These are phyloP conservation scores for Ameiurus melas DNA, from an alignment of 2,113 vertebrate species.

Conservation along the genomic window DNA sequence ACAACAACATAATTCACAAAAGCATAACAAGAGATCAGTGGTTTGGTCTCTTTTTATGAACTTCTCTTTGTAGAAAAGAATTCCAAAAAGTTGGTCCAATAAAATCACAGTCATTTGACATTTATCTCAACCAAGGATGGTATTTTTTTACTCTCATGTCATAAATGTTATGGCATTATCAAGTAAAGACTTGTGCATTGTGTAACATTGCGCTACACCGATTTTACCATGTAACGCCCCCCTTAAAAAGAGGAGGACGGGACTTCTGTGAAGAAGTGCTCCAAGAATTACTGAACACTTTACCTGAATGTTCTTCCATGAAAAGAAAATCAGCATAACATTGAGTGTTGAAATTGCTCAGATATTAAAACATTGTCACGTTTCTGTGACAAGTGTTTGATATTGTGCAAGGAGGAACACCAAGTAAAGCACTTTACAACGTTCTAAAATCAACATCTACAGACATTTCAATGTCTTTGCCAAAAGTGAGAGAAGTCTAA, in stretches of 20 bases:
- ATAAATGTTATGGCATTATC: slow-evolving; percentile 91
- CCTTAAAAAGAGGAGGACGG: slow-evolving; percentile 58
- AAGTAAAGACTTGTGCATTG: slow-evolving; percentile 69
- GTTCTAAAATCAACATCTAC: slow-evolving; percentile 41
- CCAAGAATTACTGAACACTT: slow-evolving; percentile 47
- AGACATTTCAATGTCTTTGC: slow-evolving; percentile 55
- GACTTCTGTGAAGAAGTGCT: slow-evolving; percentile 59
- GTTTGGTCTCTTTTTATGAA: slow-evolving; percentile 37
- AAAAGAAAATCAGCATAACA: neutral
- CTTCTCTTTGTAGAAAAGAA: slow-evolving; percentile 52
- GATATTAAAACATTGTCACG: slow-evolving; percentile 13
- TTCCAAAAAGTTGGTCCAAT: slow-evolving; percentile 64
- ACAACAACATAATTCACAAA: slow-evolving; percentile 55
- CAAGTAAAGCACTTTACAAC: slow-evolving; percentile 45
- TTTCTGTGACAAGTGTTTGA: slow-evolving; percentile 22
- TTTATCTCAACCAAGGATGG: slow-evolving; percentile 72
- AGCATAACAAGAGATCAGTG: slow-evolving; percentile 62
- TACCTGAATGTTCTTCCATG: slow-evolving; percentile 42
- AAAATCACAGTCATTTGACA: slow-evolving; percentile 56
- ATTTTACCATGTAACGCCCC: slow-evolving; percentile 65
- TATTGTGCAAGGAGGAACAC: slow-evolving; percentile 38
- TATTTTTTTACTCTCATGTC: slow-evolving; percentile 77
- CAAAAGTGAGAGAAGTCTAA: slow-evolving; percentile 50
- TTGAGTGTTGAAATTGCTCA: slow-evolving; percentile 4
- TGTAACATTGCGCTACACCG: slow-evolving; percentile 63